phyloP scores from a whole-genome alignment of 2,888 invertebrate genomes.

The Coelinius sp. region DNA sequence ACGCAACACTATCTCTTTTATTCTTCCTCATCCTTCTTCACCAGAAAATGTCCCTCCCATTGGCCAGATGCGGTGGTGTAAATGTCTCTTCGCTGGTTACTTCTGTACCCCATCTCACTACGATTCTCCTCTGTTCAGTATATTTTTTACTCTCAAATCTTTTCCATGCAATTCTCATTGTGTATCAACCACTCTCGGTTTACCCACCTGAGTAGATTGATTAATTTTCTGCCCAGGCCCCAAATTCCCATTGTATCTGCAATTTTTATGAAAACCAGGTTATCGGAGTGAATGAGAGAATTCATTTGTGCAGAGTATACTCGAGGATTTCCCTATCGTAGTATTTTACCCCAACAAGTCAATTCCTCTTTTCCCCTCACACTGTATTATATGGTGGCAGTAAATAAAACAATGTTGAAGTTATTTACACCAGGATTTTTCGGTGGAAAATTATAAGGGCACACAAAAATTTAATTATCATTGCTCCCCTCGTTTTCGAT shows the following conservation, averaged over 20 bases:
- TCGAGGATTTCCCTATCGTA: not conserved
- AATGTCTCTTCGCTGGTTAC: constrained; percentile 3
- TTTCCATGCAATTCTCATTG: not conserved
- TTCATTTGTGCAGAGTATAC: not conserved
- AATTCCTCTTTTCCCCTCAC: not conserved
- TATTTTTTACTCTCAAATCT: not conserved
- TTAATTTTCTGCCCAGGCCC: not conserved
- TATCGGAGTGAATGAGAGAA: not conserved
- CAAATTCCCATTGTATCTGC: constrained; percentile 1
- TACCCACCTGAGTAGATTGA: not conserved
- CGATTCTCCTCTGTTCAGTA: not conserved
- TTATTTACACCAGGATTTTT: not conserved
- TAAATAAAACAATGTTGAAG: not conserved
- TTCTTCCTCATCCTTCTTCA: constrained; percentile 6
- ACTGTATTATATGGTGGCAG: not conserved
- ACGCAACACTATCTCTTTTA: constrained; percentile 1
- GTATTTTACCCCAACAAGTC: not conserved
- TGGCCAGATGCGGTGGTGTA: constrained; percentile 9
- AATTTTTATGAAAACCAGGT: not conserved
- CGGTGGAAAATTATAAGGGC: not conserved
- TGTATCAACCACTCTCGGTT: not conserved
- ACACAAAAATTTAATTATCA: not conserved
- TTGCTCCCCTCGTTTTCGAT: not conserved
- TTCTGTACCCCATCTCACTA: not conserved
- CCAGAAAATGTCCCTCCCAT: not conserved